Conservation (phyloP, 1,140 invertebrate genomes). For the Sycophaga agraensis region DNA sequence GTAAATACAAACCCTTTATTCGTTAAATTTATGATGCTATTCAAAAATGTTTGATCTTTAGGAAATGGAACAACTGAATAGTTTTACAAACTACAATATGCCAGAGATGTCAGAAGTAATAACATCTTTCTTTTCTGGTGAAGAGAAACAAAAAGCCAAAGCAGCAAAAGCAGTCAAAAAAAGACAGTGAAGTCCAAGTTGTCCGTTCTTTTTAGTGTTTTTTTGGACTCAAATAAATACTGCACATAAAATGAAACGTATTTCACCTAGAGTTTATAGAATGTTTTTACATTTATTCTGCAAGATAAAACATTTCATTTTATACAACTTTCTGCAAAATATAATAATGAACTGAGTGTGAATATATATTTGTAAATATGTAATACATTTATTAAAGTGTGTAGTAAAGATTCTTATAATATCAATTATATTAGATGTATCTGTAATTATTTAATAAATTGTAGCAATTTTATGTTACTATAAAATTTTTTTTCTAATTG, state of each 20-base stretch:
- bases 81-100: constrained; percentile 80
- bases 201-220: too few species aligned
- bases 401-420: neutral
- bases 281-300: too few species aligned
- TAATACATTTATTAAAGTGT: neutral
- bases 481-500: neutral
- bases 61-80: constrained; percentile 88
- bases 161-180: constrained; percentile 69
- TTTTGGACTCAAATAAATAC: too few species aligned
- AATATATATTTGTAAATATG: constrained; percentile 2
- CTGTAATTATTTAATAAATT: neutral
- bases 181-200: constrained; percentile 57
- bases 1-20: too few species aligned
- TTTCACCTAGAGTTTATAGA: too few species aligned
- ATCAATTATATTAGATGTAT: too few species aligned
- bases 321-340: neutral
- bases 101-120: constrained; percentile 91
- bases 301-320: too few species aligned
- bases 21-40: too few species aligned
- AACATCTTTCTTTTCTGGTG: constrained; percentile 75
- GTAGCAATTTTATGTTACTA: neutral
- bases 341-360: neutral
- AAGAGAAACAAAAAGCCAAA: constrained; percentile 64
- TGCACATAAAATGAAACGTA: too few species aligned
- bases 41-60: too few species aligned